These are phyloP conservation scores for Brachypodius melanocephalos DNA, from an alignment of 2,113 vertebrate species.

Conservation along the genomic window DNA sequence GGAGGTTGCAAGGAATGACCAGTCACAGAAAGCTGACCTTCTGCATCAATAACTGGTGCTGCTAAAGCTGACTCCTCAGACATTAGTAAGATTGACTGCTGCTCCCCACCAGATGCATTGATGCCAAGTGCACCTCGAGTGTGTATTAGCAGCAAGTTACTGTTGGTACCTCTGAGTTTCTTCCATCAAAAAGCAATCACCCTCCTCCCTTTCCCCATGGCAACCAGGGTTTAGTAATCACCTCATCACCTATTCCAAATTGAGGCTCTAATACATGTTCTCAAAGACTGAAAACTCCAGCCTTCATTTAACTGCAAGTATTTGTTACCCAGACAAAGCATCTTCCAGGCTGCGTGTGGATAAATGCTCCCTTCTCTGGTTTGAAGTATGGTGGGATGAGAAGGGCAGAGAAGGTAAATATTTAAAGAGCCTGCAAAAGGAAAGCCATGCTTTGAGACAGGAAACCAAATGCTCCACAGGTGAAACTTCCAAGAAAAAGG, in stretches of 20 bases:
- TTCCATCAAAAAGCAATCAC: slow-evolving; percentile 58
- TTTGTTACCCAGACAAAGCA: slow-evolving; percentile 19
- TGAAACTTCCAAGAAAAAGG: not conserved
- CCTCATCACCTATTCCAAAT: slow-evolving; percentile 39
- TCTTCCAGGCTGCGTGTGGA: not conserved
- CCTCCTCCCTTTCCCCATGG: slow-evolving; percentile 48
- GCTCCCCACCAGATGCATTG: not conserved
- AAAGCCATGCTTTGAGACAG: not conserved
- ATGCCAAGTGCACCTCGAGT: not conserved
- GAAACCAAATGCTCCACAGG: slow-evolving; percentile 4
- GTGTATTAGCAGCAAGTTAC: slow-evolving; percentile 15
- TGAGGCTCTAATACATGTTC: slow-evolving; percentile 6
- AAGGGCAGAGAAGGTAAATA: slow-evolving; percentile 25
- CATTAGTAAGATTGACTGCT: not conserved
- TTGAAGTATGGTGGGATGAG: slow-evolving; percentile 13
- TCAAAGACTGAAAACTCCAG: not conserved
- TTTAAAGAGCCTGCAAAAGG: slow-evolving; percentile 23
- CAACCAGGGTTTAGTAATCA: slow-evolving; percentile 47
- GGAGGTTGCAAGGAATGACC: not conserved
- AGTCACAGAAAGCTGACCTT: not conserved
- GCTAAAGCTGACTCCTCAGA: not conserved
- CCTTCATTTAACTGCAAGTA: not conserved
- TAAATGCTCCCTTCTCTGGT: not conserved
- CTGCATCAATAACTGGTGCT: not conserved
- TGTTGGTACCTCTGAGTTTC: slow-evolving; percentile 6